Evolutionary conservation across 2,113 vertebrate genomes (phyloP).

Genomic region (Neodon shergylaensis): DNA sequence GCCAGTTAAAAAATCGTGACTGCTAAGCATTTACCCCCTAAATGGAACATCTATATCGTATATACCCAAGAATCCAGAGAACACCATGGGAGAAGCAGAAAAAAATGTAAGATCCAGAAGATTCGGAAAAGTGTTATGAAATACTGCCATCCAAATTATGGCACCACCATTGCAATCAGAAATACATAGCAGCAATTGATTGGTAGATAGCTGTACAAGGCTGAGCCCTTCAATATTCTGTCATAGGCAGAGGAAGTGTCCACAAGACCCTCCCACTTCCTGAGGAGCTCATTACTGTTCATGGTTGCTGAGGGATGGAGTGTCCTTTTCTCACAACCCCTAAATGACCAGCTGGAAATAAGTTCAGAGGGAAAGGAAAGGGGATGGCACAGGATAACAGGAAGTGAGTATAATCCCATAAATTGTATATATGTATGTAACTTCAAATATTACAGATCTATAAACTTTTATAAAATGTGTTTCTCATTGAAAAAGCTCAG

Average conservation of each 20-base stretch:
- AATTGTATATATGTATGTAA: not conserved
- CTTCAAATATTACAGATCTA: not conserved
- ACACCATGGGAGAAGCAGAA: not conserved
- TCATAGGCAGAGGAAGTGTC: not conserved
- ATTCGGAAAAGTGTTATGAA: not conserved
- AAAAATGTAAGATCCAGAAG: not conserved
- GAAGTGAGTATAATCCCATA: not conserved
- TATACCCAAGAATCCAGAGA: not conserved
- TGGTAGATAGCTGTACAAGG: not conserved
- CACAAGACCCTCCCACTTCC: too few relatives aligned
- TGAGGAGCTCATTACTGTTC: not conserved
- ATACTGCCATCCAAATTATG: not conserved
- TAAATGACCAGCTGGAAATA: not conserved
- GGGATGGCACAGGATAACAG: not conserved
- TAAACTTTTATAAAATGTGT: not conserved
- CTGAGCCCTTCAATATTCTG: not conserved
- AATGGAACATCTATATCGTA: not conserved
- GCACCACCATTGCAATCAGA: not conserved
- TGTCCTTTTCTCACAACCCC: not conserved
- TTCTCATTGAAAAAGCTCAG: not conserved
- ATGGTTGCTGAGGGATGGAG: not conserved
- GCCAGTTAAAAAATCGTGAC: not conserved
- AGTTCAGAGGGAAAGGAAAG: not conserved
- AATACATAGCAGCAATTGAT: not conserved
- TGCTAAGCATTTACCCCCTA: not conserved